phyloP scores from a whole-genome alignment of 2,797 vertebrate species.

The Harpagifer antarcticus region DNA sequence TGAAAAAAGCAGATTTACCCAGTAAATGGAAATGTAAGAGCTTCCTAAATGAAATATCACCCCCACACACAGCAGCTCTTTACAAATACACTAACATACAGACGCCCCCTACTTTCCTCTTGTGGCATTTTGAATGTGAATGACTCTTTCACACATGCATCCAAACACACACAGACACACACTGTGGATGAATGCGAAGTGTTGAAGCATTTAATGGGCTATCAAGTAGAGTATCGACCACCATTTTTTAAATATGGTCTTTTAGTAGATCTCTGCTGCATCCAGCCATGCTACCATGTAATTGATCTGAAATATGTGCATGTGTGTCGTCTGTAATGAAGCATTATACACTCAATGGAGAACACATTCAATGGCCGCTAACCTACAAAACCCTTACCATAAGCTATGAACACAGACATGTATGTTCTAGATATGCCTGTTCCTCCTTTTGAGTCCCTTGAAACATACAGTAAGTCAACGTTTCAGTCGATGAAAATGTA shows the following conservation, averaged over 20 bases:
- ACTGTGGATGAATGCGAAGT: not conserved
- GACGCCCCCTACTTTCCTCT: not conserved
- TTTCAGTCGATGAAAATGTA: not conserved
- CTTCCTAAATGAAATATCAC: not conserved
- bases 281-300: constrained; percentile 13
- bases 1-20: not conserved
- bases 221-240: constrained; percentile 43
- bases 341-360: constrained; percentile 10
- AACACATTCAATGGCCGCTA: not conserved
- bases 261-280: constrained; percentile 7
- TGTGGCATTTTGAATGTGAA: constrained; percentile 27
- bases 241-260: constrained; percentile 22
- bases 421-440: not conserved
- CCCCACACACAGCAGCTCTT: not conserved
- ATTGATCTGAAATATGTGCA: constrained; percentile 32
- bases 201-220: constrained; percentile 29
- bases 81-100: not conserved
- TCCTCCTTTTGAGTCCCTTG: not conserved
- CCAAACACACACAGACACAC: not conserved
- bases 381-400: constrained; percentile 14
- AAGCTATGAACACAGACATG: not conserved
- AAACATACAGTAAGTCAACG: not conserved
- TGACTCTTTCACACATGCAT: constrained; percentile 11
- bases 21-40: not conserved
- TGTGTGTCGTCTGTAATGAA: constrained; percentile 19